A percentile compares a stretch with the other conserved stretches of the same genome.
phyloP scores from a whole-genome alignment of 2,113 vertebrate genomes.

The Collichthys lucidus region DNA sequence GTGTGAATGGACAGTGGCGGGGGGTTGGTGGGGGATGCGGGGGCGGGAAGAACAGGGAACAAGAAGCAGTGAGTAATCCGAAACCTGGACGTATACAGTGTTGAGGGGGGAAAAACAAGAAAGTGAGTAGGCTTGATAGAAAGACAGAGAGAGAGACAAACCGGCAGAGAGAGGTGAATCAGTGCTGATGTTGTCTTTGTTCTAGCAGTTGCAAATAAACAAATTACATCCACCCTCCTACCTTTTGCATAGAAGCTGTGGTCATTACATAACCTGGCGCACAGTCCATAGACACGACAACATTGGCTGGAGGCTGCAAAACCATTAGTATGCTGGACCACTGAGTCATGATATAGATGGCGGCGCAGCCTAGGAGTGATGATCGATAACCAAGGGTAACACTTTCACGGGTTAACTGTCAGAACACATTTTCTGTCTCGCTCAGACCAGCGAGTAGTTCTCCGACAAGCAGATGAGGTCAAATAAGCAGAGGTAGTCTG shows the following conservation, averaged over 20 bases:
- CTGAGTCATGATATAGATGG: slow-evolving; percentile 32
- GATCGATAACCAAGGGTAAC: slow-evolving; percentile 55
- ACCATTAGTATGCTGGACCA: slow-evolving; percentile 16
- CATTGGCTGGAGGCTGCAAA: slow-evolving; percentile 3
- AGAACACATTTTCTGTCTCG: slow-evolving; percentile 45
- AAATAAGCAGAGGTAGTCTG: slow-evolving; percentile 34
- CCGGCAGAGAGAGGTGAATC: slow-evolving; percentile 32
- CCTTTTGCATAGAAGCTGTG: slow-evolving; percentile 54
- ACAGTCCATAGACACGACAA: slow-evolving; percentile 14
- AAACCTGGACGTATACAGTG: slow-evolving; percentile 42
- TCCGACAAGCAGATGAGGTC: slow-evolving; percentile 49
- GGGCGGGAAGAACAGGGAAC: slow-evolving; percentile 22
- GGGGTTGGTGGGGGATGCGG: neutral
- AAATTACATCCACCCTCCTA: slow-evolving; percentile 51
- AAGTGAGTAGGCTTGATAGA: slow-evolving; percentile 18
- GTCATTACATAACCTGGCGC: slow-evolving; percentile 31
- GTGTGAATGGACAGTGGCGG: slow-evolving; percentile 35
- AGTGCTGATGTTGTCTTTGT: slow-evolving; percentile 55
- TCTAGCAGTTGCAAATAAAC: slow-evolving; percentile 54
- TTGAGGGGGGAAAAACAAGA: neutral
- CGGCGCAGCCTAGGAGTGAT: slow-evolving; percentile 17
- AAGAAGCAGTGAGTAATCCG: slow-evolving; percentile 59
- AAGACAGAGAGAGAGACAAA: slow-evolving; percentile 26
- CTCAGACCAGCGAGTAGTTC: slow-evolving; percentile 19
- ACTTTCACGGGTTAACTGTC: slow-evolving; percentile 60